Conservation (phyloP, 2,888 invertebrate genomes). For the Aspidiotus rigidus region DNA sequence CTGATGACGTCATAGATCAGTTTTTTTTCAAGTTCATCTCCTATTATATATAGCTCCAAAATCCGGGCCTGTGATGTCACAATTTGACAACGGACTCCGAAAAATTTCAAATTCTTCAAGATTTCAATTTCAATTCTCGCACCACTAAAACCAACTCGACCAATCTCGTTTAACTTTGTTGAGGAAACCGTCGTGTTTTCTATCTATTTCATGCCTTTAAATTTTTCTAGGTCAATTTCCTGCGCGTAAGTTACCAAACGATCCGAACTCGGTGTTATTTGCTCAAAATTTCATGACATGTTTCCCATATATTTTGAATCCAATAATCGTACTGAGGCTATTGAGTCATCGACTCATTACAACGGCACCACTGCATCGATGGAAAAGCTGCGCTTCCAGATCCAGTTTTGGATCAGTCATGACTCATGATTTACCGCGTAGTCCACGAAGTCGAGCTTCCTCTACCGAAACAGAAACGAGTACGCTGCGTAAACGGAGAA, state of each 20-base stretch:
- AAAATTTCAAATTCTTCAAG: too few relatives aligned
- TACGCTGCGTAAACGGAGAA: slow-evolving; percentile 43
- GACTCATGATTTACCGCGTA: slow-evolving; percentile 41
- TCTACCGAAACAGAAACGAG: slow-evolving; percentile 44
- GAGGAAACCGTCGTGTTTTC: too few relatives aligned
- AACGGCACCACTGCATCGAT: slow-evolving; percentile 45
- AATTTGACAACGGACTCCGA: too few relatives aligned
- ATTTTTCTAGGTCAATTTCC: slow-evolving; percentile 36
- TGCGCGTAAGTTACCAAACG: slow-evolving; percentile 39
- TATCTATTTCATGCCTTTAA: not conserved
- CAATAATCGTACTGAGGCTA: slow-evolving; percentile 49
- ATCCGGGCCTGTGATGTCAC: too few relatives aligned
- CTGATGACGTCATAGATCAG: too few relatives aligned
- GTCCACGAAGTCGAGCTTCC: slow-evolving; percentile 43
- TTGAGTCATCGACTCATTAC: slow-evolving; percentile 50
- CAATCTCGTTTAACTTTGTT: too few relatives aligned
- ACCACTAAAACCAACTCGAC: too few relatives aligned
- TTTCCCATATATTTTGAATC: slow-evolving; percentile 49
- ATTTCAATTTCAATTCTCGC: too few relatives aligned
- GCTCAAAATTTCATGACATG: slow-evolving; percentile 44
- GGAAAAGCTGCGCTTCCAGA: slow-evolving; percentile 45
- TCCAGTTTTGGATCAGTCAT: slow-evolving; percentile 45
- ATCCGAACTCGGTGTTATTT: slow-evolving; percentile 41
- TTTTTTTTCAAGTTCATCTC: too few relatives aligned
- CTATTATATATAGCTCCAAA: too few relatives aligned